Evolutionary conservation across 2,888 invertebrate genomes (phyloP).

Genomic region (Conus canariensis): DNA sequence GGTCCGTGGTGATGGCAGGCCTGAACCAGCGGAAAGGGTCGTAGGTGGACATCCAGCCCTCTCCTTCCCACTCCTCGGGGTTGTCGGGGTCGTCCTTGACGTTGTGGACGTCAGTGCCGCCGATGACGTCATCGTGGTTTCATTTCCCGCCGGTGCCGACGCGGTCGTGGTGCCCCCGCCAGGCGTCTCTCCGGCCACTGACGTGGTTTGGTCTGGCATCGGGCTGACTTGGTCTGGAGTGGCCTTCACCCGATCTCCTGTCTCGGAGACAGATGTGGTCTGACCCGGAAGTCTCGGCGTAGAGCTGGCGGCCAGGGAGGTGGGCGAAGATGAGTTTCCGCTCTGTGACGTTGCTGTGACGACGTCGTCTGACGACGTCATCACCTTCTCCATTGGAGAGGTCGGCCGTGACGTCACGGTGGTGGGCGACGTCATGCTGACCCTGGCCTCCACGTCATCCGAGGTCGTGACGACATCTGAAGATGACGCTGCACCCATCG

Average conservation of each 20-base stretch:
- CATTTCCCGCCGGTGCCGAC: neutral
- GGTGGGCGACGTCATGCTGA: neutral
- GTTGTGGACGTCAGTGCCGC: neutral
- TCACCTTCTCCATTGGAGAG: no score
- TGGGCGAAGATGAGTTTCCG: neutral
- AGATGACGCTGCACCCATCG: neutral
- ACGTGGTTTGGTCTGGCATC: neutral
- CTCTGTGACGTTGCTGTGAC: neutral
- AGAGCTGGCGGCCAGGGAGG: neutral
- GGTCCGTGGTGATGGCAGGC: neutral
- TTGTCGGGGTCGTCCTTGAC: neutral
- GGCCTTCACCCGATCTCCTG: neutral
- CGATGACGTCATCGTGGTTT: neutral
- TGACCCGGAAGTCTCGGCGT: neutral
- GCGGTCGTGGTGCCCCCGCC: no score
- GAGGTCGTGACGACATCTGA: neutral
- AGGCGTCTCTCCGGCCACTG: no score
- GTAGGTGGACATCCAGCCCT: neutral
- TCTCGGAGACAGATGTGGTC: neutral
- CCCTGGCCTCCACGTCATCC: neutral
- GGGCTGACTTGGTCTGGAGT: neutral
- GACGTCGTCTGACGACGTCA: neutral
- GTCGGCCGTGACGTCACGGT: neutral
- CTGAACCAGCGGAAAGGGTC: slow-evolving; percentile 29
- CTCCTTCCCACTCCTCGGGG: slow-evolving; percentile 16